A percentile compares a stretch with the other conserved stretches of the same genome.
These are phyloP conservation scores for Chlorospingus flavigularis DNA, from an alignment of 2,797 vertebrate species.

Conservation along the genomic window DNA sequence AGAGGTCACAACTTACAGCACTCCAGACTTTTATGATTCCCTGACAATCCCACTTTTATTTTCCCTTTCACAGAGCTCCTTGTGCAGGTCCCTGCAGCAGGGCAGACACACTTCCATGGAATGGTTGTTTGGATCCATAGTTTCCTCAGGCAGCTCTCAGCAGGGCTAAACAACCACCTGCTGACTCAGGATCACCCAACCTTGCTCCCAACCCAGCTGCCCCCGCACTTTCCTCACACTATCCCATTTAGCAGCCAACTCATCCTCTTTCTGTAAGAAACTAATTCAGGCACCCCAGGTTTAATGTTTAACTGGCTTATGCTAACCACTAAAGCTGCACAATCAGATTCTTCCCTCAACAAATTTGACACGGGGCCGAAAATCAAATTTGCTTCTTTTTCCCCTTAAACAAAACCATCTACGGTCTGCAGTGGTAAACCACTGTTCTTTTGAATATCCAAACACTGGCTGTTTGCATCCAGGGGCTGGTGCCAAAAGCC, in stretches of 20 bases:
- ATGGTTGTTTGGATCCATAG: not conserved
- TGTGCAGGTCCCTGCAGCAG: not conserved
- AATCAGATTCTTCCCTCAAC: not conserved
- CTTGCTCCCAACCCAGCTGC: not conserved
- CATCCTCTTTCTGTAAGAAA: slow-evolving; percentile 1
- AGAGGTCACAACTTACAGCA: not conserved
- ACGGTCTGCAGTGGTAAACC: not conserved
- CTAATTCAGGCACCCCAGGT: slow-evolving; percentile 15
- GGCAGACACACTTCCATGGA: not conserved
- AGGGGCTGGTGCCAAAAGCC: not conserved
- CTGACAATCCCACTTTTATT: not conserved
- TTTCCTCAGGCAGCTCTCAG: not conserved
- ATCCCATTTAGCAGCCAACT: slow-evolving; percentile 36
- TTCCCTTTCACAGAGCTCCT: not conserved
- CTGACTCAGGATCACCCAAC: not conserved
- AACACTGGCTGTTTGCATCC: not conserved
- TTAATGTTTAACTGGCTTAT: slow-evolving; percentile 38
- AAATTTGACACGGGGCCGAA: not conserved
- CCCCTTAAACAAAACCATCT: slow-evolving; percentile 17
- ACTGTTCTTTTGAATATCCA: not conserved
- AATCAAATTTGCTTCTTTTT: not conserved
- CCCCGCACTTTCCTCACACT: not conserved
- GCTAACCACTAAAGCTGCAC: not conserved
- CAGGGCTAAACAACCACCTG: not conserved
- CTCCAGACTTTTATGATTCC: not conserved